Conservation (phyloP, 2,113 vertebrate species). For the Aix galericulata region DNA sequence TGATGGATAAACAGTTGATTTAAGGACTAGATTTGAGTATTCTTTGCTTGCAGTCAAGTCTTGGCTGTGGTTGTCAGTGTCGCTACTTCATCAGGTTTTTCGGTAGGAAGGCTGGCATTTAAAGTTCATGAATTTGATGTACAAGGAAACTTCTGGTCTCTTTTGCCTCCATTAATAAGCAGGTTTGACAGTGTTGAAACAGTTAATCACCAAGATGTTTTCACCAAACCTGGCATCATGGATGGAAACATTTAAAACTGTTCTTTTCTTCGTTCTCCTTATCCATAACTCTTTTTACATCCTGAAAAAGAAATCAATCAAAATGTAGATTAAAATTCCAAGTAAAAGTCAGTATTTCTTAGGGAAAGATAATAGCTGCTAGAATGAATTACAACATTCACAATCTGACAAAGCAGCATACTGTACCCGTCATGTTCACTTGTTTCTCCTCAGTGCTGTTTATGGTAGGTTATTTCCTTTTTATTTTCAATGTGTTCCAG, state of each 20-base stretch:
- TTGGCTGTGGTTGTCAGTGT: not conserved
- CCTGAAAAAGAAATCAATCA: slow-evolving; percentile 33
- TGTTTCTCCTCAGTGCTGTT: slow-evolving; percentile 27
- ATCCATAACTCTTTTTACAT: not conserved
- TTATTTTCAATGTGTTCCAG: slow-evolving; percentile 46
- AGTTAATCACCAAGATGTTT: not conserved
- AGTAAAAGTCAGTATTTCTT: slow-evolving; percentile 17
- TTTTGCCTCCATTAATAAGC: not conserved
- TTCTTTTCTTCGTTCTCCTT: not conserved
- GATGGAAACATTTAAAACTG: slow-evolving; percentile 6
- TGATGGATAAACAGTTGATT: not conserved
- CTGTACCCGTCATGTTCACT: not conserved
- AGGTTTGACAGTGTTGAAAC: not conserved
- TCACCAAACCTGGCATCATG: not conserved
- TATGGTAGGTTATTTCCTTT: slow-evolving; percentile 56
- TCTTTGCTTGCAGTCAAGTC: not conserved
- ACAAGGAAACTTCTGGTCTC: not conserved
- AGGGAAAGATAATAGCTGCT: not conserved
- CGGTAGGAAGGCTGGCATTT: not conserved
- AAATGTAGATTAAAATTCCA: slow-evolving; percentile 39
- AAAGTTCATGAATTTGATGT: not conserved
- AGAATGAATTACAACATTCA: not conserved
- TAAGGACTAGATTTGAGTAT: not conserved
- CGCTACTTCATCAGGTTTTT: not conserved
- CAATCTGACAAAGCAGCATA: not conserved